Evolutionary conservation across 2,797 vertebrate genomes (phyloP).

Genomic region (Mergus octosetaceus): DNA sequence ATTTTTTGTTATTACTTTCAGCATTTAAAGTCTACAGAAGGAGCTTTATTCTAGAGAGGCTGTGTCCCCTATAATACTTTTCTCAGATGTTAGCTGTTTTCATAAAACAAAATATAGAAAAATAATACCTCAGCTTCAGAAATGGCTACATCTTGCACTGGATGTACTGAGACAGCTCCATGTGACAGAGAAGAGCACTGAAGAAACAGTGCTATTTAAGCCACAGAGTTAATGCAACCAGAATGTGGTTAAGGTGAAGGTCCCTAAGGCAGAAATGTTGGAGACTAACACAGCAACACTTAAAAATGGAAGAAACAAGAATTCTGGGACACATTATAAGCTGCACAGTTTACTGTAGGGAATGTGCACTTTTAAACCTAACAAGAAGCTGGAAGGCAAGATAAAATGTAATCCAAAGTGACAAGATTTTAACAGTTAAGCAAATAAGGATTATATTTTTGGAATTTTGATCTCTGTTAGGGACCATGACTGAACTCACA

Average conservation of each 20-base stretch:
- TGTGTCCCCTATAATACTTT: background rate
- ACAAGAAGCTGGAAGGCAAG: conserved; percentile 23
- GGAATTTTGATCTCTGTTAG: background rate
- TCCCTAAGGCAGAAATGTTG: background rate
- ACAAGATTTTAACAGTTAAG: conserved; percentile 20
- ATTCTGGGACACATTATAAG: background rate
- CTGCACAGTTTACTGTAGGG: background rate
- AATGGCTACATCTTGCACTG: background rate
- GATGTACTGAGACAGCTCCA: background rate
- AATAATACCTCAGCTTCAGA: background rate
- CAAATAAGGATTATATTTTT: background rate
- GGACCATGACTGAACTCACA: background rate
- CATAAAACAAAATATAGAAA: background rate
- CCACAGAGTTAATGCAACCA: background rate
- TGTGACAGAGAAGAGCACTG: background rate
- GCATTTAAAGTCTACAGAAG: background rate
- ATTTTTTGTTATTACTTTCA: background rate
- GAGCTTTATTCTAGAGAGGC: background rate
- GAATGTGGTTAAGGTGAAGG: conserved; percentile 35
- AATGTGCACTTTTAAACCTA: background rate
- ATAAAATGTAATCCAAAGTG: background rate
- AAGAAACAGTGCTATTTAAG: conserved; percentile 1
- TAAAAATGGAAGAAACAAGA: conserved; percentile 19
- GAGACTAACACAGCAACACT: background rate
- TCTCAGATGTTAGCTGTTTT: background rate